Evolutionary conservation across 2,797 vertebrate genomes (phyloP), one percentile per base, ranked within the genome.

Genomic region (Poecilia wingei): DNA sequence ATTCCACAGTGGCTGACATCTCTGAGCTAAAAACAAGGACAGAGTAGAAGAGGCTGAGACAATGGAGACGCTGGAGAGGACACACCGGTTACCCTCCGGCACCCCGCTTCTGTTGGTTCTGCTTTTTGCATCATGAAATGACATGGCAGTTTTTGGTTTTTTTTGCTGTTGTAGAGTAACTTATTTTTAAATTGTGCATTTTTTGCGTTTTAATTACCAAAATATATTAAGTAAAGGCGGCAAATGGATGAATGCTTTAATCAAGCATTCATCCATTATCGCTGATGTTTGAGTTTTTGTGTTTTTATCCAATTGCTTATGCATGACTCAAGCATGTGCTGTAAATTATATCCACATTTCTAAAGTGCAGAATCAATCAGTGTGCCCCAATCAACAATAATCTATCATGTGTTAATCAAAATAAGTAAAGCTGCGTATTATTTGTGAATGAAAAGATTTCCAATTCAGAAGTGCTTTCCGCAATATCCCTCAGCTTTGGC

Each of bases 1-100:
- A 93, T 94, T 91, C 84, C 85, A 86, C 85, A 74, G 76, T 49
- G 82, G 83, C 74, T 88, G 88, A 92, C 86, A 88, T 81, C 76
- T 84, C 79, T 53, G 53, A 79, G 84, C 76, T 86, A 81, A 84
- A 89, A 90, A 87, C 86, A 82, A 72, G 85, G 82, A 79, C 47
- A 74, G 85, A 84, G 80, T 47, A 43, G 85, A 83, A 76, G 89
- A 88, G 76, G 72, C 76, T 47, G 64, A 73, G 79, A 31, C 77
- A 31, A 76, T 2, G 6, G 75, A 74, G 78, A 85, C 46, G 61
- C 36, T 66, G 59, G 85, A 57, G 72, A 47, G 70, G 76, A 71
- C 51, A 39, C 43, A 73, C 3, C 4, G 72, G 36, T 76, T 51
- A 10, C 75, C 88, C 81, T 77, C 53, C 31, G n/a, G 7, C 66